phyloP scores from a whole-genome alignment of 2,888 invertebrate species.

The Chironomus riparius region DNA sequence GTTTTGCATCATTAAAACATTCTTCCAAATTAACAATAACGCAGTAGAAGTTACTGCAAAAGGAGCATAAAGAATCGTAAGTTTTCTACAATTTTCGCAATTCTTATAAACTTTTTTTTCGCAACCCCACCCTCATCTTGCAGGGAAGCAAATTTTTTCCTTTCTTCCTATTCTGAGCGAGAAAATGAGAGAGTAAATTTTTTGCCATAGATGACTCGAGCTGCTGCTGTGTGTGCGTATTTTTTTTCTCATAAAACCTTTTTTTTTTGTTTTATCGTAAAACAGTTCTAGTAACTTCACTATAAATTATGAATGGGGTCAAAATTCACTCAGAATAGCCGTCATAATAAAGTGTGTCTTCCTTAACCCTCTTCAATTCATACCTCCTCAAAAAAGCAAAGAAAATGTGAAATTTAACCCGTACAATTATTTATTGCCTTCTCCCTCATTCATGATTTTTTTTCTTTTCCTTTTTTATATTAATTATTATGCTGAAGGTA shows the following conservation, averaged over 20 bases:
- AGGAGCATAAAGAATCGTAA: background rate
- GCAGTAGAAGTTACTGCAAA: background rate
- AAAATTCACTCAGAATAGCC: background rate
- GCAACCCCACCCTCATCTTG: slow-evolving; percentile 26
- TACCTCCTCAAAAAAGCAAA: background rate
- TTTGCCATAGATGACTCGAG: background rate
- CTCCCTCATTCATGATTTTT: background rate
- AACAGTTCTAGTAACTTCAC: background rate
- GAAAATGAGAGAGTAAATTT: slow-evolving; percentile 3
- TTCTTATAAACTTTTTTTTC: background rate
- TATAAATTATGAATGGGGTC: background rate
- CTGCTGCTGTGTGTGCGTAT: background rate
- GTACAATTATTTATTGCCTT: slow-evolving; percentile 15
- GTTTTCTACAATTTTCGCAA: background rate
- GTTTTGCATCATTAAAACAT: background rate
- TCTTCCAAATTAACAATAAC: background rate
- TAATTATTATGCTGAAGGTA: background rate
- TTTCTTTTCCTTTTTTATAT: background rate
- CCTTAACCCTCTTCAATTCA: background rate
- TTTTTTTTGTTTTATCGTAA: background rate
- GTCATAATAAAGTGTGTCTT: background rate
- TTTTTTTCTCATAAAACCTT: no score
- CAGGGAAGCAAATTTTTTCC: background rate
- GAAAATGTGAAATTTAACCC: background rate
- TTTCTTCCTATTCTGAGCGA: background rate